Base-by-base conservation (phyloP, 2,797 vertebrate genomes). In the Urocyon cinereoargenteus region DNA sequence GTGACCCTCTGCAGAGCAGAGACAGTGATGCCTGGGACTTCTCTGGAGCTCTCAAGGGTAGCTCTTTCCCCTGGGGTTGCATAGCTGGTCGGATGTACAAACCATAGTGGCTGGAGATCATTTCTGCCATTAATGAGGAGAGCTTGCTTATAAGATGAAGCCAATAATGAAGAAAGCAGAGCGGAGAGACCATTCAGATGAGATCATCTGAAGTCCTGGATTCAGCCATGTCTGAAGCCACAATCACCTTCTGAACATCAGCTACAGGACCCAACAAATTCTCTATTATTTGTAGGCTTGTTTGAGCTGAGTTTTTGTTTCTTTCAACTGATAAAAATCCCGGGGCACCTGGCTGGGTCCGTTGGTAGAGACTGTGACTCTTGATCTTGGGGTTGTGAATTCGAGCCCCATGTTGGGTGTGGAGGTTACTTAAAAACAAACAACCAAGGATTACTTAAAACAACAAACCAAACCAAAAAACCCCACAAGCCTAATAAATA, bases 301-400 rank as follows among this genome's bases (percentile, higher is more conserved):
- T 73, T 55, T 87, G n/a, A 84, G 45, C 68, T 91, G 61, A 15
- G 9, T 77, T 91, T 94, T 57, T 94, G 53, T 94, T 45, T 78
- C 31, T 91, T 66, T 70, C 49, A 72, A 57, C 40, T 88, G 84
- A 89, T 7, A 87, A 79, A 86, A 73, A 66, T 82, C 21, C 73
- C 68, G 31, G 86, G n/a, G 57, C 0, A 8, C 64, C 64, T 34
- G 31, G 64, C 31, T 18, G 8, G 64, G 15, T 68, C 31, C n/a
- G 64, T 34, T 34, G 31, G 64, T 68, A 68, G 31, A 68, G 64
- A 7, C n/a, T 34, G 16, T 8, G 8, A 19, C 31, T n/a, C 31
- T 16, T 68, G 31, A 68, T 68, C n/a, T 68, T 15, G 8, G 64
- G 64, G 31, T 68, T 68, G 64, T 66, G 31, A 66, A 15, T n/a